phyloP scores from a whole-genome alignment of 2,113 vertebrate species.

The Hydropotes inermis region DNA sequence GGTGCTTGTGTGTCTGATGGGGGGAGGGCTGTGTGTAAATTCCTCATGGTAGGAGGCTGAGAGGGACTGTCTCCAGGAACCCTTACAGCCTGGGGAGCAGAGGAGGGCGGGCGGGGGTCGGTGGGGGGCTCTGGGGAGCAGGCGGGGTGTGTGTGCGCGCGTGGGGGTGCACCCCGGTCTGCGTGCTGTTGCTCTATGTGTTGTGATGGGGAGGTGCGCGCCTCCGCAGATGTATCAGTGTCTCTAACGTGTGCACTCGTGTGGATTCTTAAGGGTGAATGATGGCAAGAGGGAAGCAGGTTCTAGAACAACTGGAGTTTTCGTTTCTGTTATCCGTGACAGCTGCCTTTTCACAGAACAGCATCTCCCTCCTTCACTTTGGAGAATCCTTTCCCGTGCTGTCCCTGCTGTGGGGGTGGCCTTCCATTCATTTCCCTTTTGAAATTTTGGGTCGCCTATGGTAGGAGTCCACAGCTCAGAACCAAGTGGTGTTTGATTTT shows the following conservation, averaged over 20 bases:
- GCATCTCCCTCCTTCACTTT: not conserved
- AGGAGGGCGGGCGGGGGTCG: not conserved
- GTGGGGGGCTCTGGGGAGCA: not conserved
- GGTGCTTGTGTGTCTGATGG: not conserved
- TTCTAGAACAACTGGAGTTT: not conserved
- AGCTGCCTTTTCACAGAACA: not conserved
- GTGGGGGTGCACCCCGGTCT: not conserved
- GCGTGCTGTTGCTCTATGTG: not conserved
- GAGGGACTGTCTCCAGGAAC: not conserved
- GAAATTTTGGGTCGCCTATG: not conserved
- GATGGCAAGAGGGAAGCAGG: not conserved
- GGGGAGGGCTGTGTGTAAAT: conserved; percentile 54
- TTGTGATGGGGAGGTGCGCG: too few species aligned
- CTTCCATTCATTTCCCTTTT: not conserved
- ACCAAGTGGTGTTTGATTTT: not conserved
- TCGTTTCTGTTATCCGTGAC: not conserved
- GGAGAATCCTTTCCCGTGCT: not conserved
- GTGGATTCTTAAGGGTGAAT: not conserved
- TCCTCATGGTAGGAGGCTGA: not conserved
- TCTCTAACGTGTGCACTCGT: not conserved
- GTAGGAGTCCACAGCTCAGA: not conserved
- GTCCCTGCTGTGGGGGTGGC: too few species aligned
- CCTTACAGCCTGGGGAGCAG: not conserved
- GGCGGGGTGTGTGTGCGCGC: not conserved
- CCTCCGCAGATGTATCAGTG: not conserved